Base-by-base conservation (phyloP, 2,113 vertebrate genomes). In the Scartelaos histophorus region DNA sequence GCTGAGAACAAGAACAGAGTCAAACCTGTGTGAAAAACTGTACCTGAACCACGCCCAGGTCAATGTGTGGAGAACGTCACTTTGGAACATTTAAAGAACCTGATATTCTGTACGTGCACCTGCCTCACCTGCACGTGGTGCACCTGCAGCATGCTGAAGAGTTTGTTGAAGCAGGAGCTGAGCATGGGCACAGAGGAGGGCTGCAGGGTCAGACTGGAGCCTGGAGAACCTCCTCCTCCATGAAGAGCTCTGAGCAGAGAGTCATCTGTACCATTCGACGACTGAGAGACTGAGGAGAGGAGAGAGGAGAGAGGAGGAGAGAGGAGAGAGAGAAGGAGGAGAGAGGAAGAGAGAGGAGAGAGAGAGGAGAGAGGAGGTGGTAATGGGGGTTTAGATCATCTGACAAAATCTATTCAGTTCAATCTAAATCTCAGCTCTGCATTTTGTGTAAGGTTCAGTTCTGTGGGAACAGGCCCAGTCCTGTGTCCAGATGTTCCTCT, bases 101-200 rank as follows among this genome's bases (percentile, higher is more conserved):
- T n/a, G n/a, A n/a, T n/a, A n/a, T n/a, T n/a, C n/a, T 99, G 98
- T 57, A 99, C 98, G 47, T 99, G 97, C 58, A 99, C 95, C 90
- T 99, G 24, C 53, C 87, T 19, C 90, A 99, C 98, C 97, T 99
- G 98, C 56, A 99, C 98, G 47, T 99, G 97, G 86, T 99, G 97
- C 61, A 99, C 95, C 90, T 99, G 97, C 54, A 99, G 92, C 95
- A 99, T 95, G 64, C 97, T 98, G 88, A 99, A 99, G 29, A 99
- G 97, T 91, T 98, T 99, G 93, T 99, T 99, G 92, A 99, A 99
- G 91, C 98, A 99, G 53, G 94, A 73, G 35, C 97, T 99, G 83
- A 99, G 88, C 95, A 99, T 97, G 54, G 97, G 97, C 85, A 98
- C 93, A 82, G 98, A 99, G 5, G 95, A 97, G 78, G 95, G 92